phyloP scores from a whole-genome alignment of 2,888 invertebrate genomes.

The Phlogophora meticulosa region DNA sequence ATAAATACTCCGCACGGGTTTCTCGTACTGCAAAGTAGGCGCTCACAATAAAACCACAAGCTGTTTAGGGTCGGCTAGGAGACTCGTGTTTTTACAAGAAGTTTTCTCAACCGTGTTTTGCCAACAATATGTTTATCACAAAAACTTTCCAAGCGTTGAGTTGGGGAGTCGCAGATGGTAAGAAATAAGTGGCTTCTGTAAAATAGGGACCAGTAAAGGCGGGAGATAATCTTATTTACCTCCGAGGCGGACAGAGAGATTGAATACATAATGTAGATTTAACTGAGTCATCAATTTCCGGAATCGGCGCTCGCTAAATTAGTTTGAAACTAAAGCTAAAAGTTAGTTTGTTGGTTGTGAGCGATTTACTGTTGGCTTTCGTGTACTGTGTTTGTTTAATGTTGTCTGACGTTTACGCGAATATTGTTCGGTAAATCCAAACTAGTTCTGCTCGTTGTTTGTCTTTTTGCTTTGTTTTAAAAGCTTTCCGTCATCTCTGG shows the following conservation, averaged over 20 bases:
- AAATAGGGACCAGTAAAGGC: constrained; percentile 35
- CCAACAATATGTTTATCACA: constrained; percentile 16
- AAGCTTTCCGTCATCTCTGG: constrained; percentile 12
- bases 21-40: background rate
- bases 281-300: constrained; percentile 53
- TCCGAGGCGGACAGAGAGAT: constrained; percentile 27
- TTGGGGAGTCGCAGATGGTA: constrained; percentile 38
- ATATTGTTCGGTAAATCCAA: constrained; percentile 15
- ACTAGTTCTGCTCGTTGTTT: constrained; percentile 25
- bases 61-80: background rate
- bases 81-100: constrained; percentile 1
- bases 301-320: constrained; percentile 43
- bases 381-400: constrained; percentile 30
- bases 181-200: constrained; percentile 29
- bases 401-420: constrained; percentile 27
- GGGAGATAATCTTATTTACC: constrained; percentile 42
- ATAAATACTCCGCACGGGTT: too few species aligned
- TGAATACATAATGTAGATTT: constrained; percentile 44
- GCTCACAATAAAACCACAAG: background rate
- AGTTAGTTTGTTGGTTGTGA: constrained; percentile 40
- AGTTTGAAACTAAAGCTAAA: constrained; percentile 49
- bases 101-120: background rate
- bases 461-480: constrained; percentile 26
- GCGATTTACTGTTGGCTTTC: constrained; percentile 40
- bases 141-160: constrained; percentile 31